Base-by-base conservation (phyloP, 1,140 invertebrate genomes). In the Hestina assimilis region DNA sequence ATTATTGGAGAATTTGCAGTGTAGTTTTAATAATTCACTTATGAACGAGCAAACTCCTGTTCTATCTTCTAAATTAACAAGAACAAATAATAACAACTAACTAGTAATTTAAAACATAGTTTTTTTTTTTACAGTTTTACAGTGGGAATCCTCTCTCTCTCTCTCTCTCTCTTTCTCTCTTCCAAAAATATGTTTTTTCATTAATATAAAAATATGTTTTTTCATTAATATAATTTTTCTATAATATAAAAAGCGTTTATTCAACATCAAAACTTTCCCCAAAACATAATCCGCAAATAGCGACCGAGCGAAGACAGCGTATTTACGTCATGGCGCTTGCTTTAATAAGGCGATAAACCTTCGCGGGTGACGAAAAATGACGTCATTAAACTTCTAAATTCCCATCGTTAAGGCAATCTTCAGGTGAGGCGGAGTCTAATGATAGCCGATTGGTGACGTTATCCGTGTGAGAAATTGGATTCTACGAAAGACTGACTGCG, bases 291-390 rank as follows among this genome's bases (percentile, higher is more conserved):
- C 31, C 31, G 6, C 31, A 35, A 35, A 35, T 35, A 24, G 28
- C 19, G 17, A 38, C 28, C 20, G 21, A 40, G 21, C 33, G 35
- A 19, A 20, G 31, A 35, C 12, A 20, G 28, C 21, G 46, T 60
- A 60, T 67, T 66, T 69, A 75, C 71, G 73, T 73, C 67, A 79
- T 67, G 48, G 61, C 63, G 42, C 59, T 63, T 60, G 46, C 62
- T 69, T 69, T 76, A 72, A 76, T 74, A 79, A 71, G 71, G 57
- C 67, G 69, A 75, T 78, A 78, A 75, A 75, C 59, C 68, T 66
- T 54, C 28, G 45, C 59, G 38, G 56, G 69, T 70, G 66, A 72
- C 66, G 75, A 74, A 72, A 75, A 76, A 79, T 75, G 68, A 74
- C 61, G 63, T 67, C 69, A 74, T 75, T 79, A 69, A 70, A 69